Evolutionary conservation across 2,797 vertebrate species (phyloP).

Genomic region (Melanotaenia trifasciata): DNA sequence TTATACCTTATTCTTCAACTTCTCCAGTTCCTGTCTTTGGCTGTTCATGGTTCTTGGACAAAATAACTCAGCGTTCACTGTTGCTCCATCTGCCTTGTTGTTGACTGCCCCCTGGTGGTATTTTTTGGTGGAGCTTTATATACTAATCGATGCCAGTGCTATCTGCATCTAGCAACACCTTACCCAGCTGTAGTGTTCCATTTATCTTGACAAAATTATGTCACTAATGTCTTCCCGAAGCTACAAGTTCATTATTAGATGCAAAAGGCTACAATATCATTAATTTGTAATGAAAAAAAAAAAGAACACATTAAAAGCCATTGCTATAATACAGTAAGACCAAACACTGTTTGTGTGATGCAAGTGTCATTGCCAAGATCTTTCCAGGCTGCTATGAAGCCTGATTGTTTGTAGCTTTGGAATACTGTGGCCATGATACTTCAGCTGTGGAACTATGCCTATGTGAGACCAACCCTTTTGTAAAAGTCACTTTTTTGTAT

Average conservation of each 20-base stretch:
- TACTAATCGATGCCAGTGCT: constrained; percentile 47
- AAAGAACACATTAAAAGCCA: constrained; percentile 63
- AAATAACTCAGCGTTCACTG: constrained; percentile 45
- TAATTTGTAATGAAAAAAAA: constrained; percentile 57
- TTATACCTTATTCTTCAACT: constrained; percentile 42
- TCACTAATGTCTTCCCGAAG: constrained; percentile 61
- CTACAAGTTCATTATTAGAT: constrained; percentile 45
- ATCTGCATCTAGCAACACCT: constrained; percentile 61
- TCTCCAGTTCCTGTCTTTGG: constrained; percentile 28
- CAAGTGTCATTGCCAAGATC: constrained; percentile 79
- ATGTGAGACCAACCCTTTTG: constrained; percentile 75
- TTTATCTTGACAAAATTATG: constrained; percentile 57
- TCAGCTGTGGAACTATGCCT: constrained; percentile 64
- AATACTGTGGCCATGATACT: constrained; percentile 78
- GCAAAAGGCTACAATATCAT: constrained; percentile 60
- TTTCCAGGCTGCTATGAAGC: constrained; percentile 66
- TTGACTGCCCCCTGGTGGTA: constrained; percentile 77
- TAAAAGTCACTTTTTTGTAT: constrained; percentile 63
- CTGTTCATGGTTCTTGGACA: constrained; percentile 32
- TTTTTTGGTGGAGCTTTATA: constrained; percentile 17
- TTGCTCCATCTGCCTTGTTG: constrained; percentile 66
- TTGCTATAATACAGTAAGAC: constrained; percentile 73
- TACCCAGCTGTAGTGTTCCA: constrained; percentile 59
- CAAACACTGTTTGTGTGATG: constrained; percentile 81
- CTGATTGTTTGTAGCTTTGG: constrained; percentile 76